Evolutionary conservation across 2,113 vertebrate genomes (phyloP).

Genomic region (Zapornia atra): DNA sequence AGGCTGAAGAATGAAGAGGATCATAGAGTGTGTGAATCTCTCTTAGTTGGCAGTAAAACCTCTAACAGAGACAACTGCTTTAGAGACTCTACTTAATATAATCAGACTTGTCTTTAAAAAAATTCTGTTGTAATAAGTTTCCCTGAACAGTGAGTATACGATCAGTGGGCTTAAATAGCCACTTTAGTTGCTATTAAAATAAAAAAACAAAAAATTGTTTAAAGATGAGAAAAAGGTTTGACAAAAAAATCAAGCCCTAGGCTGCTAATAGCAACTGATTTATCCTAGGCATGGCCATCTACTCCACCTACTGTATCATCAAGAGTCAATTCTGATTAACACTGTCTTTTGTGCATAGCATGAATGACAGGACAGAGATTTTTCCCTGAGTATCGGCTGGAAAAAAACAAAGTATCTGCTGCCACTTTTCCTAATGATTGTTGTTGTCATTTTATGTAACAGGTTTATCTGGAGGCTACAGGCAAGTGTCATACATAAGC

Average conservation of each 20-base stretch:
- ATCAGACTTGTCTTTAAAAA: not conserved
- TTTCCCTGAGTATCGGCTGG: not conserved
- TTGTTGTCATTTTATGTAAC: not conserved
- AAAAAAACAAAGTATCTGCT: not conserved
- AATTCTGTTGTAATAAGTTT: not conserved
- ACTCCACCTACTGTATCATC: not conserved
- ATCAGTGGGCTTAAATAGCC: not conserved
- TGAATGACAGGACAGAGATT: not conserved
- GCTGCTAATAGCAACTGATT: not conserved
- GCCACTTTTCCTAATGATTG: not conserved
- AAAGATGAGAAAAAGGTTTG: not conserved
- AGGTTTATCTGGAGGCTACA: not conserved
- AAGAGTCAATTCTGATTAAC: not conserved
- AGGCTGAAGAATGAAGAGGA: not conserved
- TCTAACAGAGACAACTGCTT: not conserved
- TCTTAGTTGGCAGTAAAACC: not conserved
- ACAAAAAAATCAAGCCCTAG: not conserved
- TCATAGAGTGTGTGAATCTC: not conserved
- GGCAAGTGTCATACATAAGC: not conserved
- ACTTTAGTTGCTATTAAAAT: not conserved
- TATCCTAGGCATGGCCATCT: rapidly evolving
- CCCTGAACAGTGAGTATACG: not conserved
- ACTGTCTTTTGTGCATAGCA: not conserved
- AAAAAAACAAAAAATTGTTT: not conserved
- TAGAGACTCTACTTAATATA: not conserved